Conservation (phyloP, 2,888 invertebrate species). For the Zaprionus obscuricornis region DNA sequence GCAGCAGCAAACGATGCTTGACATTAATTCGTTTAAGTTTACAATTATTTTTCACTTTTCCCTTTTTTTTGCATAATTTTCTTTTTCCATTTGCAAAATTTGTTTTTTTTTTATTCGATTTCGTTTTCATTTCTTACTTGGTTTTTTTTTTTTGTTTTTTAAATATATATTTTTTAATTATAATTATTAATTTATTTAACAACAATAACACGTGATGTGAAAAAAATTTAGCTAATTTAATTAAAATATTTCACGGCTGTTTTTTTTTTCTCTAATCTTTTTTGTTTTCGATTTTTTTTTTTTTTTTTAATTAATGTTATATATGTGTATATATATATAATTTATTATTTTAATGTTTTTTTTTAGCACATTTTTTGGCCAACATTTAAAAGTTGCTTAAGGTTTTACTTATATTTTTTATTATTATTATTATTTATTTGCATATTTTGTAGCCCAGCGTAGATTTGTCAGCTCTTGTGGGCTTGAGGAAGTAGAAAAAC, state of each 20-base stretch:
- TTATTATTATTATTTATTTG: no score
- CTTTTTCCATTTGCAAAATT: constrained; percentile 28
- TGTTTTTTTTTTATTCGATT: constrained; percentile 18
- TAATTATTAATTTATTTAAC: constrained; percentile 52
- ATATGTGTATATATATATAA: constrained; percentile 12
- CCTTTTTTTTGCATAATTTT: no score
- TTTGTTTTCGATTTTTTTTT: neutral
- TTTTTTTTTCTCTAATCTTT: constrained; percentile 1
- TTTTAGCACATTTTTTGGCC: constrained; percentile 48
- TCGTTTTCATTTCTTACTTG: no score
- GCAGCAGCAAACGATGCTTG: no score
- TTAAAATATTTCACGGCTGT: constrained; percentile 56
- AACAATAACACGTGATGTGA: constrained; percentile 70
- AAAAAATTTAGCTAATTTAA: constrained; percentile 63
- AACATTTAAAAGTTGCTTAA: constrained; percentile 32
- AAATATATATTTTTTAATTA: constrained; percentile 25
- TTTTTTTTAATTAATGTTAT: neutral
- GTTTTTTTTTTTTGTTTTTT: constrained; percentile 12
- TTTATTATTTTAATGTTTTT: neutral
- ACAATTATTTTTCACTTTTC: no score
- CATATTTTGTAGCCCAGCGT: no score
- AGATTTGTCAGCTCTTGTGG: no score
- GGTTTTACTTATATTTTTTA: constrained; percentile 10
- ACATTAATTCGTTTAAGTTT: no score
- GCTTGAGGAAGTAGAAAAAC: no score